Evolutionary conservation across 2,888 invertebrate genomes (phyloP), one percentile per base, ranked within the genome.

Genomic region (Tiliacea aurago): DNA sequence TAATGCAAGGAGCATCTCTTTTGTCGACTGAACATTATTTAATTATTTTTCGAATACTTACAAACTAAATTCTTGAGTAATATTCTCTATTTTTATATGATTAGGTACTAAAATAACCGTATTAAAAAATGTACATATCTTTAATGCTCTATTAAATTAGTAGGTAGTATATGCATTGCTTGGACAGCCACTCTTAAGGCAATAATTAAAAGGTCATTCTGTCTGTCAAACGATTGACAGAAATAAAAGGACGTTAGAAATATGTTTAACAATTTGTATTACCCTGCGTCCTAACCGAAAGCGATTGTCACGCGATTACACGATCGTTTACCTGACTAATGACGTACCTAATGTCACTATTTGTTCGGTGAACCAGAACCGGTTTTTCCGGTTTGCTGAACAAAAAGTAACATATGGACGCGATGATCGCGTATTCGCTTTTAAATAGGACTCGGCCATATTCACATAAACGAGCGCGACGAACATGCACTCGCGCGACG

Each of bases 91-190:
- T 80, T 72, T 59, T 76, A 53, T 47, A 71, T 41, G 47, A 71
- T 20, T 72, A 75, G 20, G 28, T 59, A 71, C 23, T 69, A 68
- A 67, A 43, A n/a, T 70, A 53, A 74, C 23, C 33, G 55, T 41
- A 49, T 78, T 71, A 1, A 33, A 33, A 69, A 72, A 23, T 0
- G 61, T 72, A 75, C 75, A 75, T 80, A 80, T 73, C 80, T 80
- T 33, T 61, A 59, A 33, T 41, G 18, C 70, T 71, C 11, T 59
- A 70, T 59, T 58, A 47, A 47, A 75, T 72, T 59, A 47, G 41
- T 61, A 18, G 18, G 2, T 74, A 47, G 18, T 59, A 13, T 47
- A 51, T 13, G 51, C 37, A 37, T 51, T 55, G 23, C 37, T 47
- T 55, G 10, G 20, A 45, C 72, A n/a, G 23, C 47, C 47, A 56